A percentile compares a stretch with the other conserved stretches of the same genome.
phyloP scores from a whole-genome alignment of 2,113 vertebrate species.

The Thermophis baileyi region DNA sequence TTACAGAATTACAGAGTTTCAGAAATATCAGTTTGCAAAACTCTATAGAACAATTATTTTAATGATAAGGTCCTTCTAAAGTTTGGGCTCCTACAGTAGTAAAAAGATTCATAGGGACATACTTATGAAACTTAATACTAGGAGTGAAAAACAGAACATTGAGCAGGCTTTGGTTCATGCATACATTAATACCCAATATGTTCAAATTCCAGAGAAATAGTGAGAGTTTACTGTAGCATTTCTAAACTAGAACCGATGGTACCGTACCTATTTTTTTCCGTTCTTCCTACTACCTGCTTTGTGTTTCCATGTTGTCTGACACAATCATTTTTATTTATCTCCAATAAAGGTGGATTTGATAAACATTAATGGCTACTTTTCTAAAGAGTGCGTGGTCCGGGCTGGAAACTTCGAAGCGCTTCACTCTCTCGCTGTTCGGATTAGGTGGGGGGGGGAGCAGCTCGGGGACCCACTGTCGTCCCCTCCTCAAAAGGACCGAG shows the following conservation, averaged over 20 bases:
- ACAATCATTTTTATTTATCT: not conserved
- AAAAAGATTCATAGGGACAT: not conserved
- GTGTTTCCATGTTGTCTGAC: not conserved
- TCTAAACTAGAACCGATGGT: not conserved
- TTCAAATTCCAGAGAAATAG: not conserved
- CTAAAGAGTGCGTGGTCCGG: not conserved
- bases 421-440: not conserved
- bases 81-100: not conserved
- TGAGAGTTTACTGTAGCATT: not conserved
- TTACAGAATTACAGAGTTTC: not conserved
- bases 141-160: not conserved
- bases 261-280: not conserved
- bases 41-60: not conserved
- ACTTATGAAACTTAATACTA: not conserved
- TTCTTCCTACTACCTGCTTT: not conserved
- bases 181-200: not conserved
- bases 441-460: not conserved
- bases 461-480: not conserved
- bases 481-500: not conserved
- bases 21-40: not conserved
- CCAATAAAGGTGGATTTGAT: not conserved
- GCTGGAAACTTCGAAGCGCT: not conserved
- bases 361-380: not conserved
- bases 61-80: too few species aligned
- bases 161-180: not conserved